phyloP scores from a whole-genome alignment of 2,113 vertebrate species.

The Romanogobio albipinnatus region DNA sequence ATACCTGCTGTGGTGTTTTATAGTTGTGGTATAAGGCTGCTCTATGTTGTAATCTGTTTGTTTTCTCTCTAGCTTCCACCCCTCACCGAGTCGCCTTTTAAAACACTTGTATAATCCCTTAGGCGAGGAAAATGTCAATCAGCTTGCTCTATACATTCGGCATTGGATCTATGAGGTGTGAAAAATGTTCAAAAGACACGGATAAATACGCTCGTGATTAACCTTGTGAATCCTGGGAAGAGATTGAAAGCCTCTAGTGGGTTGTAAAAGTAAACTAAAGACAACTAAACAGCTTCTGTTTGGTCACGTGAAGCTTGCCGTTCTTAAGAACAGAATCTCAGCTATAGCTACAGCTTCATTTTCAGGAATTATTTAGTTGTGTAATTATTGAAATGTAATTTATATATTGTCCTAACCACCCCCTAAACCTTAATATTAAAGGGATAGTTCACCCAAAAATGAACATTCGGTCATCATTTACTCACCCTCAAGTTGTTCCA shows the following conservation, averaged over 20 bases:
- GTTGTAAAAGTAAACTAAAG: not conserved
- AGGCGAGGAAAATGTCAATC: not conserved
- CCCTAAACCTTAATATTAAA: too few species aligned
- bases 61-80: not conserved
- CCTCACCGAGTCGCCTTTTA: not conserved
- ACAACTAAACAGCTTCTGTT: not conserved
- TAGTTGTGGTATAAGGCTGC: conserved; percentile 14
- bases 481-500: too few species aligned
- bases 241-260: not conserved
- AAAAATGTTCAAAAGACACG: not conserved
- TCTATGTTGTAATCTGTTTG: conserved; percentile 49
- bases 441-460: too few species aligned
- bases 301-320: not conserved
- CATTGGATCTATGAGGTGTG: not conserved
- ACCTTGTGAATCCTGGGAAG: not conserved
- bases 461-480: too few species aligned
- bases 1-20: conserved; percentile 40
- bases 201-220: not conserved
- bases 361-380: too few species aligned
- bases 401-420: too few species aligned
- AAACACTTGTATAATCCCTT: not conserved
- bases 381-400: too few species aligned
- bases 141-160: not conserved
- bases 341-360: not conserved
- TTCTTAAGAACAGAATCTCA: not conserved